Evolutionary conservation across 2,113 vertebrate genomes (phyloP), one percentile per base, ranked within the genome.

Genomic region (Phaethornis superciliosus): DNA sequence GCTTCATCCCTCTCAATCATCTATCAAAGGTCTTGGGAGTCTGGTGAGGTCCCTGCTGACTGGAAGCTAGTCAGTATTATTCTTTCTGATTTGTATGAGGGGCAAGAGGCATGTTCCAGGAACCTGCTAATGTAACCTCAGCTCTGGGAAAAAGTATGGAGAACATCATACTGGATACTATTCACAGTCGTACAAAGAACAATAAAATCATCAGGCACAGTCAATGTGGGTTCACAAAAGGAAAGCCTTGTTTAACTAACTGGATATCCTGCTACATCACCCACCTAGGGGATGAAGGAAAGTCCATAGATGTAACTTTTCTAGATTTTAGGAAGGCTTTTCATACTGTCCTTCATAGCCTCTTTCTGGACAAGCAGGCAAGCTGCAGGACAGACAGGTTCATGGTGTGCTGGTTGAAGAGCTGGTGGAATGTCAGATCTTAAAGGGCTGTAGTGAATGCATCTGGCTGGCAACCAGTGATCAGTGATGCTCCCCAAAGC

Each of bases 31-130:
- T 33, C 30, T 33, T 56, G 15, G 27, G n/a, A 56, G 26, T 30
- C n/a, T 67, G 20, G 3, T n/a, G 30, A 49, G 44, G 15, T 22
- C 37, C 8, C 3, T 21, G 15, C 26, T 20, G 23, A 37, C 55
- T 3, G 32, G 30, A 71, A 76, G 18, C 40, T 65, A 67, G 7
- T 4, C 32, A 46, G 0, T 0, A 0, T 23, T 60, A 60, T 3
- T 49, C 10, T 16, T 3, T 49, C 10, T 16, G 26, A 4, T 35
- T 54, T 33, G 21, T 2, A 56, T 55, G 18, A 46, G 21, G 2
- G 32, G 8, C 10, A 28, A 4, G 24, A 67, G 3, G 7, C 20
- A 65, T 12, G 54, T 70, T 17, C 10, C 7, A 60, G 27, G 32
- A 26, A 80, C 10, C 40, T 67, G 9, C 21, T 32, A 76, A 32